Base-by-base conservation (phyloP, 1,140 invertebrate genomes). In the Rhopalosiphum padi region DNA sequence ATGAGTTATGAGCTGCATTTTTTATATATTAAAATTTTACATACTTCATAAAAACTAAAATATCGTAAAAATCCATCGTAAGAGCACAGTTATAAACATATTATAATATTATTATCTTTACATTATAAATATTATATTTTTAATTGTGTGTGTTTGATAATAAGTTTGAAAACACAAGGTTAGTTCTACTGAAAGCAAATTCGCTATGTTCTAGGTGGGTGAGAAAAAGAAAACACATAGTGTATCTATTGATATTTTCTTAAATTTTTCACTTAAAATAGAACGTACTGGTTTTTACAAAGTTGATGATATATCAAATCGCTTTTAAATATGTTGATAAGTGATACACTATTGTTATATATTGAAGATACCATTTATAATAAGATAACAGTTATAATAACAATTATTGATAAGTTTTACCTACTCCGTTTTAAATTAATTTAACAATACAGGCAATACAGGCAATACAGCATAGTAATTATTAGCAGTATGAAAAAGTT, bases 271-370 rank as follows among this genome's bases (percentile, higher is more conserved):
- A 43, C 30, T n/a, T 18, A 43, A 46, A 87, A 87, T 87, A 87
- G 43, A 87, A 87, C 15, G 15, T 46, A 11, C 85, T 43, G 85
- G 85, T 46, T 87, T 87, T 87, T 87, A 87, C 85, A 46, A 43
- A 4, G 41, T 0, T 85, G 22, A 30, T 46, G 1, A n/a, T 30
- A 43, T n/a, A 87, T 46, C 15, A 87, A 46, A n/a, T 87, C 15
- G 23, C 5, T 77, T n/a, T 77, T n/a, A 77, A 77, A 77, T n/a
- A 77, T n/a, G n/a, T 77, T n/a, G 55, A n/a, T n/a, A n/a, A n/a
- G n/a, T n/a, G n/a, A 68, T 68, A 68, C 60, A n/a, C 60, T 51
- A n/a, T n/a, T 77, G 15, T 77, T n/a, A n/a, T 5, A 11, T 77
- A 23, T 77, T 77, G 15, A n/a, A n/a, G 60, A n/a, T 77, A 77